Conservation (phyloP, 2,113 vertebrate genomes). For the Cryptotis parvus region DNA sequence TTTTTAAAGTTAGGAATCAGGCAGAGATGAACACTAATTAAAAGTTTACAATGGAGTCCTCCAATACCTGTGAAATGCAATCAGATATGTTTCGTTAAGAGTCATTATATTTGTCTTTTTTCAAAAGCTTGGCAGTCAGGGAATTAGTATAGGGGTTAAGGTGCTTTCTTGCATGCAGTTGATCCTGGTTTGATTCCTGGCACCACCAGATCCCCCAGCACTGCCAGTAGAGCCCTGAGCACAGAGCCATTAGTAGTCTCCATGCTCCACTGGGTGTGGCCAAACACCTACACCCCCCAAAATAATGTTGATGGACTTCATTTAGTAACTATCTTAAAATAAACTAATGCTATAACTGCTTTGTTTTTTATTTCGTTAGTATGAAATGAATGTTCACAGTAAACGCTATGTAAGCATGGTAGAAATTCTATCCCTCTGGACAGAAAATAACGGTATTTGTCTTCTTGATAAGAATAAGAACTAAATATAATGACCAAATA, state of each 20-base stretch:
- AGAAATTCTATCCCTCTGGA: constrained; percentile 50
- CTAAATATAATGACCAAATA: neutral
- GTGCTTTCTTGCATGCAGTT: too few species aligned
- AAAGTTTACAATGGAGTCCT: neutral
- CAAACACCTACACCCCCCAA: neutral
- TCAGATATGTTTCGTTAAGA: constrained; percentile 16
- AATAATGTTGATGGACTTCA: constrained; percentile 1
- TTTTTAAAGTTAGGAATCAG: neutral
- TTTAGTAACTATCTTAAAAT: constrained; percentile 36
- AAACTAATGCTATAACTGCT: constrained; percentile 35
- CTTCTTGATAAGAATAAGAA: neutral
- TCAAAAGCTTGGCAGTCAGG: neutral
- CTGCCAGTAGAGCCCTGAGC: too few species aligned
- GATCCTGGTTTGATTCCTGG: too few species aligned
- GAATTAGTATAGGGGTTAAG: too few species aligned
- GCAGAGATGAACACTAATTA: neutral
- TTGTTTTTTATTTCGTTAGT: constrained; percentile 11
- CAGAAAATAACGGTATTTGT: constrained; percentile 14
- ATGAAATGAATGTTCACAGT: constrained; percentile 22
- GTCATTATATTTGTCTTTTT: neutral
- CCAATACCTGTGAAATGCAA: neutral
- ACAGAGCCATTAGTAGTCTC: too few species aligned
- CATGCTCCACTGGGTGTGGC: too few species aligned
- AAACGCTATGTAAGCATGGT: neutral
- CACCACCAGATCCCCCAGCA: too few species aligned